These are phyloP conservation scores for Myotis planiceps DNA, from an alignment of 2,797 vertebrate species.

Conservation along the genomic window DNA sequence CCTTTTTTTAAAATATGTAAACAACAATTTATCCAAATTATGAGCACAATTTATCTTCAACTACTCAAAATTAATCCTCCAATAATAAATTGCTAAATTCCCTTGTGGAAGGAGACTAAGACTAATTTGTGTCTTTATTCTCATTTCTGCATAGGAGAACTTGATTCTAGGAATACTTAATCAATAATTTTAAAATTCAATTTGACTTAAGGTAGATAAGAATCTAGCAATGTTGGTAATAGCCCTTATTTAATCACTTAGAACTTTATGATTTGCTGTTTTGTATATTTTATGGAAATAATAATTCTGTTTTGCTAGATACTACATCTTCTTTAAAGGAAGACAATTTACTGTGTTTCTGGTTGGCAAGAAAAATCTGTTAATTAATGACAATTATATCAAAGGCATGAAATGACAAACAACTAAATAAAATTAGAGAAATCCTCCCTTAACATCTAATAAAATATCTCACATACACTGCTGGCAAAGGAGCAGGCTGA, in stretches of 20 bases:
- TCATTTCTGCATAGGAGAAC: not conserved
- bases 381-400: slow-evolving; percentile 51
- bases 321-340: slow-evolving; percentile 4
- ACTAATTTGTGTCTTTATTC: not conserved
- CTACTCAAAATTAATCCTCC: not conserved
- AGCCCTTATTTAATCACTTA: slow-evolving; percentile 31
- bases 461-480: not conserved
- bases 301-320: not conserved
- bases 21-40: slow-evolving; percentile 9
- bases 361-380: slow-evolving; percentile 22
- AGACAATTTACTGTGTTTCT: not conserved
- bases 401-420: slow-evolving; percentile 18
- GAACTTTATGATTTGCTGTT: not conserved
- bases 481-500: not conserved
- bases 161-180: not conserved
- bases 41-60: not conserved
- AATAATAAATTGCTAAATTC: slow-evolving; percentile 4
- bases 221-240: slow-evolving; percentile 9
- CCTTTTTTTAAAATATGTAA: not conserved
- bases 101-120: not conserved
- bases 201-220: slow-evolving; percentile 5
- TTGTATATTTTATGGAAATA: slow-evolving; percentile 1
- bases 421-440: slow-evolving; percentile 29
- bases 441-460: not conserved
- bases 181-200: not conserved